Evolutionary conservation across 2,113 vertebrate genomes (phyloP), one percentile per base, ranked within the genome.

Genomic region (Nibea coibor): DNA sequence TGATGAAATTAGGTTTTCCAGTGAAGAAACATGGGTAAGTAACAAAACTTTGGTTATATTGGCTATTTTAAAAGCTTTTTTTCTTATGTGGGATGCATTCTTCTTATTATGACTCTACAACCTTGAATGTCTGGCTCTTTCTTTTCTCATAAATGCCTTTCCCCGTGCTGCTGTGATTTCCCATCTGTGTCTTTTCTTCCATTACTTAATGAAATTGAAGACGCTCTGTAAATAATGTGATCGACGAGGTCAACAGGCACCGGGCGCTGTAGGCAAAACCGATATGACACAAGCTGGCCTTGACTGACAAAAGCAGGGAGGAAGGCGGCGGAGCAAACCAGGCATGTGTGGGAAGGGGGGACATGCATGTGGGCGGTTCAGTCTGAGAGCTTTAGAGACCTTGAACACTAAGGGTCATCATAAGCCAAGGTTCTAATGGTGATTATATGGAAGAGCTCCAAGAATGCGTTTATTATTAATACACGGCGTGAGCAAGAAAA

Each of bases 241-340:
- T 78, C 50, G 76, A 69, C 77, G 82, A 82, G 74, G 72, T 22
- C 51, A 64, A 19, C 42, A 58, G 56, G 51, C 53, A 51, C n/a
- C 31, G 11, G 19, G 6, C 4, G 16, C 22, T n/a, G 65, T 50
- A 51, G 48, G 59, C 39, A 31, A 74, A 81, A 17, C 22, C 8
- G 39, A 66, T 39, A 70, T 50, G n/a, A 53, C 61, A 26, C n/a
- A 26, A 28, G 78, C 80, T 59, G 88, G 65, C 90, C 91, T 94
- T 93, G 93, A 88, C 76, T 87, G 69, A 90, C 85, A 91, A 91
- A 91, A 82, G 80, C 82, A 73, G 77, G 57, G 59, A 69, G 75
- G n/a, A 67, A 67, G 28, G 43, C 82, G 76, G 4, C 14, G n/a
- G 28, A 69, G 58, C 20, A 31, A 63, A 58, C 10, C 43, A 53